Base-by-base conservation (phyloP, 1,140 invertebrate genomes). In the Triops cancriformis region DNA sequence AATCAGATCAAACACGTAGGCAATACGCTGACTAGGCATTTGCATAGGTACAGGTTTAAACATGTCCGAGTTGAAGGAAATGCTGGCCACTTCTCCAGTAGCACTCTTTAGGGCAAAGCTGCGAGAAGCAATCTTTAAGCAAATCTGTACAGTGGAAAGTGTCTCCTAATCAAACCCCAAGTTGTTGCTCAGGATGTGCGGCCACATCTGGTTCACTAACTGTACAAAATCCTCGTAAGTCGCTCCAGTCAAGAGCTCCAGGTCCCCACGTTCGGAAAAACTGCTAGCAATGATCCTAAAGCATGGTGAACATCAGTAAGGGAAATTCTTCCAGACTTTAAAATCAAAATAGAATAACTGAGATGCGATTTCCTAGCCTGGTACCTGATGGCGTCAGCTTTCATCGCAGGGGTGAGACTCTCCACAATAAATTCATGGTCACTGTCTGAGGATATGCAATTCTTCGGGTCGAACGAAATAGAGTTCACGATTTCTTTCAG, bases 241-340 rank as follows among this genome's bases (percentile, higher is more conserved):
- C 92, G 89, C 37, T 89, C 88, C 14, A 89, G 89, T 76, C 88
- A 89, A 93, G 82, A 89, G 88, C 82, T 94, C 93, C 79, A 95
- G 82, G 82, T 95, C 93, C 0, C 92, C 93, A 85, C 94, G 94
- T 80, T 89, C 87, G 82, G 92, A 93, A 83, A 95, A 95, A 84
- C 93, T 94, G 10, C 89, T 88, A 1, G 90, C 90, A 72, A 94
- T 91, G 83, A 94, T 94, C 28, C 92, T 94, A 82, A 72, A 12
- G 41, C 42, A 78, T 7, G n/a, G n/a, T n/a, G n/a, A n/a, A n/a
- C n/a, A n/a, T n/a, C n/a, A n/a, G n/a, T n/a, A n/a, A n/a, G n/a
- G n/a, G n/a, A n/a, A n/a, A n/a, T n/a, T n/a, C n/a, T n/a, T n/a
- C n/a, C n/a, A n/a, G n/a, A n/a, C n/a, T n/a, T n/a, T n/a, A n/a